Base-by-base conservation (phyloP, 2,888 invertebrate species). In the Trichopria drosophilae region DNA sequence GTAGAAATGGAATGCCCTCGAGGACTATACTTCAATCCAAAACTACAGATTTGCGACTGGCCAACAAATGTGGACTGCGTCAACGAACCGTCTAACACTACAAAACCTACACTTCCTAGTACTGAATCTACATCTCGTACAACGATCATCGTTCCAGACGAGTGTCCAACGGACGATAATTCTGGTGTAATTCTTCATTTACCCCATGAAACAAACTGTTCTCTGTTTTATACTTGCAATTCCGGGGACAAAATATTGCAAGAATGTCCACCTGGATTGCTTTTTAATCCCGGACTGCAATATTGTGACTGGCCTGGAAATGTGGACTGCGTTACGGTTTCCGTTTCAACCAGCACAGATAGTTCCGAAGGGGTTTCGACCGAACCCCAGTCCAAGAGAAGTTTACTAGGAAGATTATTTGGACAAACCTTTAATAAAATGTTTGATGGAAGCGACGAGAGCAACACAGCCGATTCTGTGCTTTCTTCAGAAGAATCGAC, bases 41-140 rank as follows among this genome's bases (percentile, higher is more conserved):
- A 43, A 3, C 3, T 49, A 2, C 39, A 59, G 51, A 59, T 65
- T 3, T 71, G 71, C 12, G 66, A 65, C 26, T 59, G 49, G 50
- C 55, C 57, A 1, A 3, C n/a, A 1, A 37, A 60, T 2, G 65
- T 61, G 0, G 40, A 56, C 0, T 68, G 67, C 19, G 20, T 45
- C 9, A 51, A 19, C 19, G 28, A 12, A 40, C 34, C 40, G 10
- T 37, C 29, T 5, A 22, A 12, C 18, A 18, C 28, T 1, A 23
- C 37, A 6, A 37, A 23, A 35, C 15, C 45, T 12, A 41, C 32
- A 1, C 19, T 13, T n/a, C n/a, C n/a, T n/a, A n/a, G n/a, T n/a
- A n/a, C n/a, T n/a, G n/a, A n/a, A n/a, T n/a, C n/a, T n/a, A n/a
- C n/a, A n/a, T n/a, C 6, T 24, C 10, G 24, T 24, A 9, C 10